phyloP scores from a whole-genome alignment of 2,113 vertebrate genomes.

The Pangasianodon hypophthalmus region DNA sequence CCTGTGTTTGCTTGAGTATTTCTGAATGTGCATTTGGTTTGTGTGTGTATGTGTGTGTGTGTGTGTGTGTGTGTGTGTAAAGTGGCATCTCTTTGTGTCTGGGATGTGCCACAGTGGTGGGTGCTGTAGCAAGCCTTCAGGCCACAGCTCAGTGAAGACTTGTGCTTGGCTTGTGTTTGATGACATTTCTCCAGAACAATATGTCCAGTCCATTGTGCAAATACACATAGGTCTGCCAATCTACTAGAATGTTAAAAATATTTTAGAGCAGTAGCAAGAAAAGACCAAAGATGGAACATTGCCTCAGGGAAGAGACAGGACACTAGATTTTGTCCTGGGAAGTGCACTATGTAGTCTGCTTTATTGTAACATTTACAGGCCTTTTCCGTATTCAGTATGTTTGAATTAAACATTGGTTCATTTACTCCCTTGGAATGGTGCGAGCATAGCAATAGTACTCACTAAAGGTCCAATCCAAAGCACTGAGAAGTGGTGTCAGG shows the following conservation, averaged over 20 bases:
- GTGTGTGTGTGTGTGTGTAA: slow-evolving; percentile 57
- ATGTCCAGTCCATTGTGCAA: slow-evolving; percentile 42
- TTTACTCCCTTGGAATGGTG: not conserved
- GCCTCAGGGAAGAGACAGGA: not conserved
- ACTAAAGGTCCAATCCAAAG: not conserved
- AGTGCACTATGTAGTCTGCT: not conserved
- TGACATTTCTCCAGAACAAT: slow-evolving; percentile 51
- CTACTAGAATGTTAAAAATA: slow-evolving; percentile 25
- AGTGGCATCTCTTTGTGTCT: slow-evolving; percentile 77
- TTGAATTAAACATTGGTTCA: not conserved
- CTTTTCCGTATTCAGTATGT: not conserved
- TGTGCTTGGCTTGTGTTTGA: slow-evolving; percentile 58
- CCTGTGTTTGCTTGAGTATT: slow-evolving; percentile 56
- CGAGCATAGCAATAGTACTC: not conserved
- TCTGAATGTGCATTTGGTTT: slow-evolving; percentile 69
- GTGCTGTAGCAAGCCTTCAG: slow-evolving; percentile 73
- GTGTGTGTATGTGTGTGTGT: slow-evolving; percentile 52
- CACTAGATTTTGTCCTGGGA: not conserved
- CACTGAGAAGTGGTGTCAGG: not conserved
- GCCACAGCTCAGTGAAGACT: slow-evolving; percentile 67
- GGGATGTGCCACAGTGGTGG: slow-evolving; percentile 69
- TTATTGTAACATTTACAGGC: not conserved
- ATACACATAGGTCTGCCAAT: slow-evolving; percentile 11
- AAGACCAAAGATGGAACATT: not conserved
- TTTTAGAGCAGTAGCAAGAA: not conserved